Evolutionary conservation across 1,140 invertebrate species (phyloP).

Genomic region (Drosophila tani): DNA sequence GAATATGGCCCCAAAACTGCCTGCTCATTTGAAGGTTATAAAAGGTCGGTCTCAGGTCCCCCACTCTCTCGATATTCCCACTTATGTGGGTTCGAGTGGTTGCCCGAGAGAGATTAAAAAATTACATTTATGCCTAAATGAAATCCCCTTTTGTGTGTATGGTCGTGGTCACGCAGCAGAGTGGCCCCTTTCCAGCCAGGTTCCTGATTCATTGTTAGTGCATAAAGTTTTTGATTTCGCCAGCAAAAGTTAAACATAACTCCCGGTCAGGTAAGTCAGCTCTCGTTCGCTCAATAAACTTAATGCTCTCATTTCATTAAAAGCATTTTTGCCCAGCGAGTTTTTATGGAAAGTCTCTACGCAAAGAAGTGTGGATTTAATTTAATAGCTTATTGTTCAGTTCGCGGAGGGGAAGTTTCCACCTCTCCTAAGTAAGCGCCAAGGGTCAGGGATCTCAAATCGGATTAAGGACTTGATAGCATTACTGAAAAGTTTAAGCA

Average conservation of each 20-base stretch:
- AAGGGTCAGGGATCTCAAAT: constrained; percentile 23
- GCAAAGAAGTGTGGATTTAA: constrained; percentile 57
- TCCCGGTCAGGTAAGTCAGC: constrained; percentile 42
- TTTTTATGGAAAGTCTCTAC: constrained; percentile 11
- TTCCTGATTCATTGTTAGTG: constrained; percentile 10
- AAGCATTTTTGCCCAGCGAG: constrained; percentile 23
- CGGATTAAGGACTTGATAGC: constrained; percentile 49
- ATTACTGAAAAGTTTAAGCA: constrained; percentile 23
- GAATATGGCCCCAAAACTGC: constrained; percentile 55
- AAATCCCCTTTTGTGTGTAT: constrained; percentile 33
- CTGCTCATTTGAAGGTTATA: constrained; percentile 73
- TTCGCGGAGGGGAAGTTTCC: neutral
- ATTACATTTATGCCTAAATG: constrained; percentile 52
- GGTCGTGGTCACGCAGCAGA: constrained; percentile 16
- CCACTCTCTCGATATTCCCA: constrained; percentile 17
- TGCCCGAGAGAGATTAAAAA: constrained; percentile 55
- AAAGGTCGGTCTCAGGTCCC: constrained; percentile 54
- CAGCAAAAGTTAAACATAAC: constrained; percentile 63
- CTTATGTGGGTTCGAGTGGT: constrained; percentile 38
- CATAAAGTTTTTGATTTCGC: constrained; percentile 37
- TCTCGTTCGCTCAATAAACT: constrained; percentile 52
- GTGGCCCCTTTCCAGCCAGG: constrained; percentile 4
- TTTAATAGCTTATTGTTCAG: constrained; percentile 64
- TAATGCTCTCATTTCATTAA: constrained; percentile 68
- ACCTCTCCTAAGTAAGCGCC: constrained; percentile 13